Evolutionary conservation across 2,113 vertebrate genomes (phyloP).

Genomic region (zebrafish (Danio rerio)): DNA sequence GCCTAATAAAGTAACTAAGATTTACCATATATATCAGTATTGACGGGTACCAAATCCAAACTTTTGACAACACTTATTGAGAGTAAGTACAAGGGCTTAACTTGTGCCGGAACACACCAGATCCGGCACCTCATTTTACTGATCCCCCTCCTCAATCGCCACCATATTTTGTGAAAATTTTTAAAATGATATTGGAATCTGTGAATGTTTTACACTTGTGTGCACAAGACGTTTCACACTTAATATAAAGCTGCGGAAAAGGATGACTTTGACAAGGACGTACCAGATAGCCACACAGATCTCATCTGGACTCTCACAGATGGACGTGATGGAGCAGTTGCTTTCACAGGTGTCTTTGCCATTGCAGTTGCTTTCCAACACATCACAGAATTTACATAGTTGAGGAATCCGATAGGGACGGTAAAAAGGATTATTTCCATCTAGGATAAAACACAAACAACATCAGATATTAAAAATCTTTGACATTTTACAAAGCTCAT

Average conservation of each 20-base stretch:
- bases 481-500: too few species aligned
- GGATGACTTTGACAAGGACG: slow-evolving; percentile 41
- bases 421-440: slow-evolving; percentile 29
- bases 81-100: too few species aligned
- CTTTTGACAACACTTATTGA: too few species aligned
- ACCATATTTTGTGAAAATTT: background rate
- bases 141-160: too few species aligned
- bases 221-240: background rate
- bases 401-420: background rate
- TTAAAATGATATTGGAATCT: background rate
- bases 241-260: background rate
- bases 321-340: slow-evolving; percentile 85
- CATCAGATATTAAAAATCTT: background rate
- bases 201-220: background rate
- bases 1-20: too few species aligned
- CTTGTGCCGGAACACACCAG: too few species aligned
- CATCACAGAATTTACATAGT: slow-evolving; percentile 89
- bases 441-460: slow-evolving; percentile 47
- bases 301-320: slow-evolving; percentile 75
- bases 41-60: too few species aligned
- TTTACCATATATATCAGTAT: too few species aligned
- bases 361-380: slow-evolving; percentile 77
- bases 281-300: slow-evolving; percentile 93
- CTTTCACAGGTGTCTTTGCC: slow-evolving; percentile 80
- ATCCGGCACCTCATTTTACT: too few species aligned